Percentiles rank a stretch among this genome's conserved stretches.
phyloP scores from a whole-genome alignment of 53 echinoderm and acorn worm species.

The Mesocentrotus franciscanus region DNA sequence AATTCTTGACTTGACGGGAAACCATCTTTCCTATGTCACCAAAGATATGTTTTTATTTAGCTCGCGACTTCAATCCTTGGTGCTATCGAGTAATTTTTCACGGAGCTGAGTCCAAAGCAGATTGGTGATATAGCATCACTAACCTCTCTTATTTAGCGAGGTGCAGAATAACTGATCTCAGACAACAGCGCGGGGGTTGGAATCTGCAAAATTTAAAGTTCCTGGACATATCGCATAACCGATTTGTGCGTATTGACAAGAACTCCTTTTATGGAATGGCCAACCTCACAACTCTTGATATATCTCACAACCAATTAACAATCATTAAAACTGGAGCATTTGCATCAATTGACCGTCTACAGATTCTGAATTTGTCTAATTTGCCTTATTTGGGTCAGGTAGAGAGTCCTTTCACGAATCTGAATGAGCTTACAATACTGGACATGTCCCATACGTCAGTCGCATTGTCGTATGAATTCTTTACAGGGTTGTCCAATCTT shows the following conservation, averaged over 20 bases:
- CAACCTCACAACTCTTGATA: not conserved
- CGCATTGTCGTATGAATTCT: not conserved
- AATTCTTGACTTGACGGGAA: constrained; percentile 9
- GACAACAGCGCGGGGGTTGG: not conserved
- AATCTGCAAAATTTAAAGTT: constrained; percentile 15
- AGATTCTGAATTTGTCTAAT: not conserved
- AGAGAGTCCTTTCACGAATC: not conserved
- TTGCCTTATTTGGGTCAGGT: not conserved
- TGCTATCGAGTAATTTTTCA: not conserved
- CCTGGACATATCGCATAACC: constrained; percentile 26
- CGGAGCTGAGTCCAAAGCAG: not conserved
- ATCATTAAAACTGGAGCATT: not conserved
- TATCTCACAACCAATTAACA: constrained; percentile 22
- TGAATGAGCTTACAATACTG: not conserved
- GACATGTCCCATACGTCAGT: constrained; percentile 5
- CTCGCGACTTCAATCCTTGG: not conserved
- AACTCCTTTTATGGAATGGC: constrained; percentile 32
- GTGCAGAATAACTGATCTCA: not conserved
- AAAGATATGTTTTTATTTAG: not conserved
- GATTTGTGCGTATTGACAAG: not conserved
- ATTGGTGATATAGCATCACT: not conserved
- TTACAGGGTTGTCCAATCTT: constrained; percentile 1
- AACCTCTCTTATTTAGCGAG: constrained; percentile 7
- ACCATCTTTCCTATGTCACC: not conserved
- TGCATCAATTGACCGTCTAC: not conserved